A percentile compares a stretch with the other conserved stretches of the same genome.
Conservation (phyloP, 2,113 vertebrate species). For the Odobenus rosmarus region DNA sequence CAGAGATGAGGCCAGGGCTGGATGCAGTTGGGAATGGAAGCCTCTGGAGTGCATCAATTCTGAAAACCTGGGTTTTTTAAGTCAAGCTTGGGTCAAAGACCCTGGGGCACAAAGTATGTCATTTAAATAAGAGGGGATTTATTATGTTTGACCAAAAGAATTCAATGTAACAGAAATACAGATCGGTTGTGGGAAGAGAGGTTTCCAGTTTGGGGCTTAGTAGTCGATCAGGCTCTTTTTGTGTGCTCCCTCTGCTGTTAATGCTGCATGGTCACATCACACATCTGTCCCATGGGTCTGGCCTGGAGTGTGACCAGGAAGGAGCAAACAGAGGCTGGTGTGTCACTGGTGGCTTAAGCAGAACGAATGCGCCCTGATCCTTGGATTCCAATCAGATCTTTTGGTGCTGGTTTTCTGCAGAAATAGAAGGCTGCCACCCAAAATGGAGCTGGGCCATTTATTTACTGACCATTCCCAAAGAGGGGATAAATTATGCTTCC, state of each 20-base stretch:
- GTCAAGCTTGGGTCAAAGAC: not conserved
- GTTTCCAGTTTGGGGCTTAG: not conserved
- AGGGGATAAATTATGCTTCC: not conserved
- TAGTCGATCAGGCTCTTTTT: not conserved
- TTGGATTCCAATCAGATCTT: not conserved
- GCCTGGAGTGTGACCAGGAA: not conserved
- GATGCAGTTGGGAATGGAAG: not conserved
- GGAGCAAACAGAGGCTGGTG: not conserved
- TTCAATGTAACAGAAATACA: not conserved
- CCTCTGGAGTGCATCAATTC: not conserved
- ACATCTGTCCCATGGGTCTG: not conserved
- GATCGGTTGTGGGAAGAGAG: not conserved
- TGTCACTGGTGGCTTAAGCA: not conserved
- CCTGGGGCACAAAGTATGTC: not conserved
- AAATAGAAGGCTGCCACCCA: not conserved
- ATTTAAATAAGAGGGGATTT: not conserved
- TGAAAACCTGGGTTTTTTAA: not conserved
- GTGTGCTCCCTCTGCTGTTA: not conserved
- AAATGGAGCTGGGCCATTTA: not conserved
- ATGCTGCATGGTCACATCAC: not conserved
- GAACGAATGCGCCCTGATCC: not conserved
- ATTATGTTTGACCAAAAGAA: not conserved
- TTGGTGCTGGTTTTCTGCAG: not conserved
- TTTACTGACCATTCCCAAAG: not conserved
- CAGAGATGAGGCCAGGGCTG: not conserved